A percentile compares a stretch with the other conserved stretches of the same genome.
phyloP scores from a whole-genome alignment of 92 coral and sea anemone species.

The Heteractis magnifica region DNA sequence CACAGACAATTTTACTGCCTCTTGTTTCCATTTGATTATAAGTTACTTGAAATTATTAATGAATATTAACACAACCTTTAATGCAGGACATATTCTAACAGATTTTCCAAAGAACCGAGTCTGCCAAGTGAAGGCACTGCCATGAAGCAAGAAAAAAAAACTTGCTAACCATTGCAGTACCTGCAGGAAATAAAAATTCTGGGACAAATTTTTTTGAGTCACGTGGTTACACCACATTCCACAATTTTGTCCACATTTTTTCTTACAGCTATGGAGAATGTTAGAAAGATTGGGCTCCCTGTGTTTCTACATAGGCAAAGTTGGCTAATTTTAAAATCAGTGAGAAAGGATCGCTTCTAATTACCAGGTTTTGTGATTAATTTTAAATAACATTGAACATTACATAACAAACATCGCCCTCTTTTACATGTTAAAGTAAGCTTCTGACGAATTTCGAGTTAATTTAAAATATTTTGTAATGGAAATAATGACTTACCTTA shows the following conservation, averaged over 20 bases:
- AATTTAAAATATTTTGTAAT: neutral
- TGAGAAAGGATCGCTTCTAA: too few species aligned
- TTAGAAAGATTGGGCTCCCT: too few species aligned
- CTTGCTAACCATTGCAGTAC: too few species aligned
- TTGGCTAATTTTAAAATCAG: too few species aligned
- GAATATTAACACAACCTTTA: neutral
- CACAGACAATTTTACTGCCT: neutral
- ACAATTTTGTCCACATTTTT: too few species aligned
- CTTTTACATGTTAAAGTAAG: neutral
- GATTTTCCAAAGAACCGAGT: neutral
- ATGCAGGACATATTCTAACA: neutral
- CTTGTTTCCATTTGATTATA: neutral
- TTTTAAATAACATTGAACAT: neutral
- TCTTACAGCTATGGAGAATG: too few species aligned
- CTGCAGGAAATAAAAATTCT: too few species aligned
- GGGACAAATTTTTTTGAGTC: too few species aligned
- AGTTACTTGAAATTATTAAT: neutral
- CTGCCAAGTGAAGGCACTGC: neutral
- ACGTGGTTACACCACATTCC: too few species aligned
- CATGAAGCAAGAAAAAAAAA: too few species aligned
- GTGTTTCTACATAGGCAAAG: too few species aligned
- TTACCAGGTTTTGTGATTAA: neutral
- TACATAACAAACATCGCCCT: neutral
- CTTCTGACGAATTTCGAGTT: neutral
- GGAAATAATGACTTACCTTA: too few species aligned